Conservation (phyloP, 1,140 invertebrate genomes). For the Saccostrea glomerata region DNA sequence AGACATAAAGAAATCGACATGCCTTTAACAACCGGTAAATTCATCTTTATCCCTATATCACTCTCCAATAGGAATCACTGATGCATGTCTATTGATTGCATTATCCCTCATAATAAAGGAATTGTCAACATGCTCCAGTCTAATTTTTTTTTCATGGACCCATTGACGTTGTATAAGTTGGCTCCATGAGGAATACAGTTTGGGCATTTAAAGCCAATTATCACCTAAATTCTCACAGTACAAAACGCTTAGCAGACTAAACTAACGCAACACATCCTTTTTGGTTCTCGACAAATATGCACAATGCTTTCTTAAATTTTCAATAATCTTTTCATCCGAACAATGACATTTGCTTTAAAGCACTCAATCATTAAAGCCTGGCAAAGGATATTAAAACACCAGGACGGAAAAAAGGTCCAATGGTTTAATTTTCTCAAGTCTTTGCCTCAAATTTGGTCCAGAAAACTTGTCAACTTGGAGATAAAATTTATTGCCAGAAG, state of each 20-base stretch:
- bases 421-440: background rate
- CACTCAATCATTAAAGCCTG: background rate
- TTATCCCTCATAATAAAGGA: background rate
- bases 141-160: slow-evolving; percentile 6
- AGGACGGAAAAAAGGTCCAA: background rate
- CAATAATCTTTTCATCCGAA: slow-evolving; percentile 1
- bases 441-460: background rate
- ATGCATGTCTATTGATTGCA: slow-evolving; percentile 19
- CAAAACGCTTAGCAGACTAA: background rate
- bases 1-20: background rate
- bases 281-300: background rate
- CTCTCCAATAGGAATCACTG: slow-evolving; percentile 3
- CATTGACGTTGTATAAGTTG: slow-evolving; percentile 9
- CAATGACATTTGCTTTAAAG: background rate
- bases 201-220: slow-evolving; percentile 31
- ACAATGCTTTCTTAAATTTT: background rate
- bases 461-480: background rate
- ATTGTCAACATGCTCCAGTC: slow-evolving; percentile 20
- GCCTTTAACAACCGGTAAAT: background rate
- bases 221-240: slow-evolving; percentile 1
- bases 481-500: slow-evolving; percentile 21
- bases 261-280: background rate
- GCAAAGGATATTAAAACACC: background rate
- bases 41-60: background rate
- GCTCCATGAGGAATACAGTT: background rate